phyloP scores from a whole-genome alignment of 2,113 vertebrate species.

The Prinia subflava region DNA sequence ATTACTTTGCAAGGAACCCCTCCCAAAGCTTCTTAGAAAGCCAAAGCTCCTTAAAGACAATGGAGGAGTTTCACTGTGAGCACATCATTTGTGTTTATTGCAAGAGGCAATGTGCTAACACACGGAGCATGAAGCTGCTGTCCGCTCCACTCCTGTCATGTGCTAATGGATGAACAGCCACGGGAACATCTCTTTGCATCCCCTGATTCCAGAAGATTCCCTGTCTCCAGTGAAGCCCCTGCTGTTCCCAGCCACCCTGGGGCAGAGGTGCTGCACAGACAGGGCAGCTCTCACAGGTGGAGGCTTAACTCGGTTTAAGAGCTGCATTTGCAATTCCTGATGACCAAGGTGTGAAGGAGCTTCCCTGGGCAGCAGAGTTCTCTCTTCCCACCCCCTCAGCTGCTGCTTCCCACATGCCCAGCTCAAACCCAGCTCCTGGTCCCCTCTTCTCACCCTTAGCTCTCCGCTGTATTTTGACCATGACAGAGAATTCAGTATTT shows the following conservation, averaged over 20 bases:
- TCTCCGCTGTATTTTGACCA: not conserved
- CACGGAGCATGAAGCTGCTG: rapidly evolving
- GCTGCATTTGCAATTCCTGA: not conserved
- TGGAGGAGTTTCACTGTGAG: not conserved
- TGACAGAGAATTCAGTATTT: not conserved
- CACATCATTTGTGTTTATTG: not conserved
- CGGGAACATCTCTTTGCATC: not conserved
- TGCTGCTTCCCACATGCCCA: not conserved
- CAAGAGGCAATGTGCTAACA: not conserved
- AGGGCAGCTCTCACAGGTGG: not conserved
- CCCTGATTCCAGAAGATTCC: not conserved
- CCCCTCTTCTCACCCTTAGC: not conserved
- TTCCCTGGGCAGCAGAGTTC: not conserved
- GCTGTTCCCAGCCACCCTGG: not conserved
- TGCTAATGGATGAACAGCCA: not conserved
- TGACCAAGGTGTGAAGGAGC: not conserved
- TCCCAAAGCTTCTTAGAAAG: constrained; percentile 33
- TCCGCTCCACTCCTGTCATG: rapidly evolving
- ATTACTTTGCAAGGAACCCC: not conserved
- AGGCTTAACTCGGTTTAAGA: not conserved
- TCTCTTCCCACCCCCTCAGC: not conserved
- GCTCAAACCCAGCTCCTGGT: not conserved
- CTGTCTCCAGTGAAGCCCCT: not conserved
- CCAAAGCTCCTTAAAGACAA: not conserved
- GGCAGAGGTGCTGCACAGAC: not conserved